Evolutionary conservation across 2,113 vertebrate genomes (phyloP).

Genomic region (Sinocyclocheilus grahami): DNA sequence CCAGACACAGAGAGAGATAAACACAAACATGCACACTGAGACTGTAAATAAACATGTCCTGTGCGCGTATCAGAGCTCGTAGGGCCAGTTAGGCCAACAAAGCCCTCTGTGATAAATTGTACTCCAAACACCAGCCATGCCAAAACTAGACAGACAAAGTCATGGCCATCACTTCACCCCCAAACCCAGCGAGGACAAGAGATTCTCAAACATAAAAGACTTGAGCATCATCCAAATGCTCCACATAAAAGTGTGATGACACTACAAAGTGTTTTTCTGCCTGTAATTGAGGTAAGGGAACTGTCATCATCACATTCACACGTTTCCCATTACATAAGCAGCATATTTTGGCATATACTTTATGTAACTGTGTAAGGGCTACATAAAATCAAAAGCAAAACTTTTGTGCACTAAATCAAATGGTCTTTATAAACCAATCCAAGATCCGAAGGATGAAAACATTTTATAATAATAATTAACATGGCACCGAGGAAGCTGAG

Average conservation of each 20-base stretch:
- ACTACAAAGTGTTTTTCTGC: not conserved
- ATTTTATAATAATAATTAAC: not conserved
- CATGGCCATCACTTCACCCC: not conserved
- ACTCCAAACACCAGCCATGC: conserved; percentile 8
- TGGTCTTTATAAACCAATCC: not conserved
- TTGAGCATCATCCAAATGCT: not conserved
- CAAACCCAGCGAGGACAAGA: not conserved
- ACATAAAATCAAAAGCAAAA: not conserved
- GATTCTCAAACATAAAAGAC: not conserved
- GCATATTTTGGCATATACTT: not conserved
- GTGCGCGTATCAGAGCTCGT: not conserved
- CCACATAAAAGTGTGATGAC: not conserved
- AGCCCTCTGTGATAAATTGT: conserved; percentile 19
- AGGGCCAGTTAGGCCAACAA: conserved; percentile 8
- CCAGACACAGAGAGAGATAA: conserved; percentile 26
- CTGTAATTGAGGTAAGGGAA: not conserved
- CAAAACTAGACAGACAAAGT: not conserved
- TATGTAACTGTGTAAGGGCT: not conserved
- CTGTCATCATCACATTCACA: not conserved
- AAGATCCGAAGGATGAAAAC: not conserved
- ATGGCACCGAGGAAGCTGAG: not conserved
- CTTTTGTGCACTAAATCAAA: not conserved
- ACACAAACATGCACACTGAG: conserved; percentile 2
- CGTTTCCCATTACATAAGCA: conserved; percentile 6
- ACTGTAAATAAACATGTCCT: conserved; percentile 31